Percentiles rank a stretch among this genome's conserved stretches.
Conservation (phyloP, 2,888 invertebrate genomes). For the Microctonus hyperodae region DNA sequence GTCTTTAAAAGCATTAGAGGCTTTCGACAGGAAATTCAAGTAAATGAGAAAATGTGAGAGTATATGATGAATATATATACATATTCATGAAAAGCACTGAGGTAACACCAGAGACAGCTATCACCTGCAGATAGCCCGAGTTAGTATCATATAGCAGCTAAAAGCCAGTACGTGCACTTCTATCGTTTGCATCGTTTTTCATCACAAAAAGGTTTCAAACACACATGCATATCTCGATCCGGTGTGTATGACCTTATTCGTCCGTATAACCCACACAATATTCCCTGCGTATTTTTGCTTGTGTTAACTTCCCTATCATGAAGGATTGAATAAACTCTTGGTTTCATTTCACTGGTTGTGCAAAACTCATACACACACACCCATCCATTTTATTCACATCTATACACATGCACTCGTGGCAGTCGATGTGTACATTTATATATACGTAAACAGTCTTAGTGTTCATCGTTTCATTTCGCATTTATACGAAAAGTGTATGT, state of each 20-base stretch:
- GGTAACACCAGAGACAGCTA: not conserved
- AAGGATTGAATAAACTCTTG: not conserved
- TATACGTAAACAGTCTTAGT: not conserved
- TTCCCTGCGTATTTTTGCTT: not conserved
- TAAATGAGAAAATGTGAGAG: not conserved
- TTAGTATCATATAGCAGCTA: constrained; percentile 2
- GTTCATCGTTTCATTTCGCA: not conserved
- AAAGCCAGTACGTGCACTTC: constrained; percentile 12
- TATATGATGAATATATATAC: not conserved
- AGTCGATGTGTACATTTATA: not conserved
- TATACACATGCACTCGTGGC: not conserved
- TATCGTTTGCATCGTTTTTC: constrained; percentile 9
- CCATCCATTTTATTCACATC: not conserved
- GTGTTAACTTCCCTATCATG: not conserved
- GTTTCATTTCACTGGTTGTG: not conserved
- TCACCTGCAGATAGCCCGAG: not conserved
- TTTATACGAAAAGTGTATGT: not conserved
- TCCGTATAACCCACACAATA: not conserved
- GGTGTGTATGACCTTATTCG: not conserved
- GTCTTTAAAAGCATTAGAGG: not conserved
- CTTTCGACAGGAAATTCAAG: not conserved
- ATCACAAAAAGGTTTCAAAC: not conserved
- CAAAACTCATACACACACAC: not conserved
- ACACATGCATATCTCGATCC: not conserved
- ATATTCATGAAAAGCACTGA: not conserved